These are phyloP conservation scores for Glyptemys insculpta DNA, from an alignment of 2,797 vertebrate genomes.

Conservation along the genomic window DNA sequence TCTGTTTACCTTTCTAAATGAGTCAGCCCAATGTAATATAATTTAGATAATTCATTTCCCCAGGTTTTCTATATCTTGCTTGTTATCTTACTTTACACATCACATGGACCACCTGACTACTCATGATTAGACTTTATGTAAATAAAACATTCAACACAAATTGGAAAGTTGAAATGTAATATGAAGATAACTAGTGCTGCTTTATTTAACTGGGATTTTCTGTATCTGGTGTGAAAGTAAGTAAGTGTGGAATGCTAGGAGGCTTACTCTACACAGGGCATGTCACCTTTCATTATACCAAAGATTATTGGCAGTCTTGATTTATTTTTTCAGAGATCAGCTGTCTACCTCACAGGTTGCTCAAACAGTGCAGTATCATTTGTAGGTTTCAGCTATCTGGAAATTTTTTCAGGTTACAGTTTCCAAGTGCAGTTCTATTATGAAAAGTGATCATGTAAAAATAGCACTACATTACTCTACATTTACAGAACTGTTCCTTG, in stretches of 20 bases:
- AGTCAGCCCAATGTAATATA: neutral
- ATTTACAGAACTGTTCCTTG: neutral
- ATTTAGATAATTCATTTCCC: slow-evolving; percentile 23
- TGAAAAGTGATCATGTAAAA: neutral
- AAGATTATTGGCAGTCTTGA: neutral
- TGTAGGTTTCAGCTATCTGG: neutral
- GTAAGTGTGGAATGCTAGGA: neutral
- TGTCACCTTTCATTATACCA: neutral
- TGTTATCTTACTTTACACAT: slow-evolving; percentile 13
- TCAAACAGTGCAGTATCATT: neutral
- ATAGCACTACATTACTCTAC: accelerated
- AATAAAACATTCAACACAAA: neutral
- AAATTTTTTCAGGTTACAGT: neutral
- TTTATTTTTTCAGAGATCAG: slow-evolving; percentile 42
- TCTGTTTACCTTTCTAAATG: neutral
- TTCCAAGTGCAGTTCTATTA: neutral
- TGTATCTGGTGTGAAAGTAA: neutral
- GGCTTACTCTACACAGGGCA: neutral
- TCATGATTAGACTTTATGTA: slow-evolving; percentile 34
- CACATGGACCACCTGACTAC: neutral
- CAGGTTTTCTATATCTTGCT: neutral
- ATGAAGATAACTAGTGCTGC: neutral
- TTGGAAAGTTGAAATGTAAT: neutral
- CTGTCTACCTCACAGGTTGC: slow-evolving; percentile 21
- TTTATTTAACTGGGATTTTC: neutral